phyloP scores from a whole-genome alignment of 2,888 invertebrate species.

The Pheosia gnoma region DNA sequence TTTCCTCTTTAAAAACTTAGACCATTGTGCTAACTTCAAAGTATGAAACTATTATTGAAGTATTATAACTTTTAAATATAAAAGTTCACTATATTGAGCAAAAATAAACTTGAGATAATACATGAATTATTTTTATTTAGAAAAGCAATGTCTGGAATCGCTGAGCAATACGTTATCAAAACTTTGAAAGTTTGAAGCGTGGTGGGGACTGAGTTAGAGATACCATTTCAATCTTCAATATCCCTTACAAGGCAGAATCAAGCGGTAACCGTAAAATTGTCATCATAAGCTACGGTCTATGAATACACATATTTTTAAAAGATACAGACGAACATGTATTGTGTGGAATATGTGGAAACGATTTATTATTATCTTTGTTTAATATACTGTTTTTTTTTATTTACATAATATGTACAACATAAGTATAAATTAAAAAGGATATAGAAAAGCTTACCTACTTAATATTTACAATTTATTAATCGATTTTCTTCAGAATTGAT shows the following conservation, averaged over 20 bases:
- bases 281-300: constrained; percentile 22
- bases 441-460: too few species aligned
- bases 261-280: constrained; percentile 24
- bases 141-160: constrained; percentile 25
- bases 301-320: neutral
- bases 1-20: neutral
- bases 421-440: too few species aligned
- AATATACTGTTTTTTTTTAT: too few species aligned
- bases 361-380: too few species aligned
- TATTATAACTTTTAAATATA: neutral
- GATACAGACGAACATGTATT: neutral
- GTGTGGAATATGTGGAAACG: too few species aligned
- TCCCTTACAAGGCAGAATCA: constrained; percentile 24
- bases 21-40: neutral
- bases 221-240: constrained; percentile 36
- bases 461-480: too few species aligned
- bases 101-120: neutral
- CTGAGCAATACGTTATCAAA: constrained; percentile 33
- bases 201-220: constrained; percentile 24
- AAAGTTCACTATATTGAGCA: neutral
- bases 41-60: neutral
- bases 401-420: too few species aligned
- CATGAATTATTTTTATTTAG: constrained; percentile 11
- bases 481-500: too few species aligned
- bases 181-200: constrained; percentile 24